Evolutionary conservation across 1,140 invertebrate genomes (phyloP).

Genomic region (Tetramorium parvispinum): DNA sequence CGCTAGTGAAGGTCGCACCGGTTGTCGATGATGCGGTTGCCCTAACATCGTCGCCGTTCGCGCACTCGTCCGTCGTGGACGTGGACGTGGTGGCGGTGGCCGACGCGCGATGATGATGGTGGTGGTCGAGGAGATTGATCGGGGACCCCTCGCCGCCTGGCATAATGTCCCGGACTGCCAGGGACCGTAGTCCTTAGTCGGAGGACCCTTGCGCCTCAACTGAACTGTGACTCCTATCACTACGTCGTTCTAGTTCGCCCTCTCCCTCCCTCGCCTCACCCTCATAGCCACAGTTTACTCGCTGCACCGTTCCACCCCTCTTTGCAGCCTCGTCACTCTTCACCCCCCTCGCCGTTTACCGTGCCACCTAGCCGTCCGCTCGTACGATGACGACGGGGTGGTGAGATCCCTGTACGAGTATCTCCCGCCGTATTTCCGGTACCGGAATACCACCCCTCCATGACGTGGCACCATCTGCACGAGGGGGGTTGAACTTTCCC

Average conservation of each 20-base stretch:
- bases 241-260: conserved; percentile 30
- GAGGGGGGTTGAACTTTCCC: conserved; percentile 16
- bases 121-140: conserved; percentile 77
- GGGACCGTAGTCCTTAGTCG: conserved; percentile 80
- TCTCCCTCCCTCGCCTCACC: conserved; percentile 6
- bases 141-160: conserved; percentile 85
- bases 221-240: conserved; percentile 53
- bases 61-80: conserved; percentile 70
- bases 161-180: conserved; percentile 80
- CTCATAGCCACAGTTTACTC: background rate
- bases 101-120: conserved; percentile 37
- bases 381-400: conserved; percentile 16
- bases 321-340: background rate
- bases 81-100: conserved; percentile 27
- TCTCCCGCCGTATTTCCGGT: conserved; percentile 8
- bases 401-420: conserved; percentile 14
- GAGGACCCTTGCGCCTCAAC: conserved; percentile 80
- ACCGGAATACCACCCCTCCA: conserved; percentile 16
- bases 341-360: conserved; percentile 22
- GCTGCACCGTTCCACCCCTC: background rate
- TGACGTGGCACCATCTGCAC: conserved; percentile 53
- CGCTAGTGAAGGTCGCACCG: conserved; percentile 55
- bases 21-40: conserved; percentile 63
- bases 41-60: conserved; percentile 74
- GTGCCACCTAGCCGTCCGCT: conserved; percentile 17